Percentiles rank a stretch among this genome's conserved stretches.
Conservation (phyloP, 2,797 vertebrate species). For the Carduelis carduelis region DNA sequence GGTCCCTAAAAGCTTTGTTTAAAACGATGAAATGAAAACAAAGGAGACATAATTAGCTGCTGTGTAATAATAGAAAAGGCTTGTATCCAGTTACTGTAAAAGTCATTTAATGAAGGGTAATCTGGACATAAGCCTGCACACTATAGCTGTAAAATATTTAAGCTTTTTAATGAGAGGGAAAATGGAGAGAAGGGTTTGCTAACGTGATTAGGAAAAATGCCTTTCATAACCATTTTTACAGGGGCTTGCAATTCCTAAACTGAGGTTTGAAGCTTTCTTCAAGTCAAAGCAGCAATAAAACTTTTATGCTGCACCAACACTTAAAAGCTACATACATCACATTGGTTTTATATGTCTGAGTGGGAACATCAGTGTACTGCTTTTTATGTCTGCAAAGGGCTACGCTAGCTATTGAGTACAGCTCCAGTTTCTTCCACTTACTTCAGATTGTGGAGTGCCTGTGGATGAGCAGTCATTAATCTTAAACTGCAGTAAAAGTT, state of each 20-base stretch:
- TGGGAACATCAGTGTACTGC: background rate
- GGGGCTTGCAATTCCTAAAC: conserved; percentile 33
- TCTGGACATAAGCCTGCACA: conserved; percentile 35
- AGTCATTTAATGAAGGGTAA: conserved; percentile 40
- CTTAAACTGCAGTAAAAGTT: conserved; percentile 33
- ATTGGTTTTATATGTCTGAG: conserved; percentile 54
- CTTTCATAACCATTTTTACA: conserved; percentile 51
- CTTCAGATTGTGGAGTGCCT: background rate
- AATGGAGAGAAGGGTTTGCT: conserved; percentile 52
- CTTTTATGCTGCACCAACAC: conserved; percentile 38
- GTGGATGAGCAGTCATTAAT: conserved; percentile 14
- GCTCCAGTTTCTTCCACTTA: conserved; percentile 46
- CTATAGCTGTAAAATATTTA: conserved; percentile 23
- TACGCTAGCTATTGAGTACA: conserved; percentile 49
- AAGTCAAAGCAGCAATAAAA: conserved; percentile 54
- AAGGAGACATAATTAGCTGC: conserved; percentile 44
- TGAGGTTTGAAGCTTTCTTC: conserved; percentile 42
- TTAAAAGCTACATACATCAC: conserved; percentile 65
- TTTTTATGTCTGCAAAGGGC: conserved; percentile 55
- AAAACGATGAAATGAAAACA: conserved; percentile 54
- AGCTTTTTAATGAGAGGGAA: conserved; percentile 45
- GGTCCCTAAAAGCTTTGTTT: conserved; percentile 67
- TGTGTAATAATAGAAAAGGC: conserved; percentile 46
- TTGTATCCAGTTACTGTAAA: conserved; percentile 54
- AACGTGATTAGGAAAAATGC: conserved; percentile 50